Conservation (phyloP, 2,888 invertebrate genomes). For the Eugnorisma glareosa region DNA sequence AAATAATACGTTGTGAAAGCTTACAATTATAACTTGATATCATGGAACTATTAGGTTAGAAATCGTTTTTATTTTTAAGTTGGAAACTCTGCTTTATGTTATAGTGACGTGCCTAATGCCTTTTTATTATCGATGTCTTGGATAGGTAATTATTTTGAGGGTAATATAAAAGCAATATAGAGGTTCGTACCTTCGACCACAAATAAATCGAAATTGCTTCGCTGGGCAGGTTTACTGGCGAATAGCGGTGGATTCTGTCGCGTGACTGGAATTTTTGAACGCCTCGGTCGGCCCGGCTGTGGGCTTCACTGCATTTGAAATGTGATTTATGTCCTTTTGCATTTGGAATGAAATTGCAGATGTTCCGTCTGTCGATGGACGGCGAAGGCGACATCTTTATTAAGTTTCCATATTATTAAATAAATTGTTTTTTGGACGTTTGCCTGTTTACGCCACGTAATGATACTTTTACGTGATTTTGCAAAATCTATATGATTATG, state of each 20-base stretch:
- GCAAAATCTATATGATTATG: not conserved
- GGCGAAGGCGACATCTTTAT: conserved; percentile 61
- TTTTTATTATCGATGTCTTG: conserved; percentile 63
- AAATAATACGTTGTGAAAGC: conserved; percentile 46
- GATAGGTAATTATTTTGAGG: conserved; percentile 69
- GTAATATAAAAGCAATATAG: conserved; percentile 73
- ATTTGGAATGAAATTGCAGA: conserved; percentile 81
- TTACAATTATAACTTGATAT: conserved; percentile 32
- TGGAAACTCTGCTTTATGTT: conserved; percentile 27
- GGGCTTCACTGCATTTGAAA: conserved; percentile 80
- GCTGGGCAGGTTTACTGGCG: conserved; percentile 77
- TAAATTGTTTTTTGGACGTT: conserved; percentile 56
- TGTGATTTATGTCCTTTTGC: conserved; percentile 82
- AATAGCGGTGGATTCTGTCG: conserved; percentile 79
- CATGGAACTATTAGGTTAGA: not conserved
- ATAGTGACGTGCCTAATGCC: conserved; percentile 54
- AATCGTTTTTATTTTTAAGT: conserved; percentile 19
- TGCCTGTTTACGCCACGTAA: conserved; percentile 24
- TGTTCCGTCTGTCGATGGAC: conserved; percentile 68
- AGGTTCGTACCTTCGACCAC: conserved; percentile 71
- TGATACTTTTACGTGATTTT: conserved; percentile 26
- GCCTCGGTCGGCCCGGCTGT: conserved; percentile 69
- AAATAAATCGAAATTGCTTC: conserved; percentile 81
- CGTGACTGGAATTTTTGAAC: conserved; percentile 84
- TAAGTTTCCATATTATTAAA: conserved; percentile 57